Percentiles rank a stretch among this genome's conserved stretches.
These are phyloP conservation scores for Xanthia icteritia DNA, from an alignment of 2,888 invertebrate genomes.

Conservation along the genomic window DNA sequence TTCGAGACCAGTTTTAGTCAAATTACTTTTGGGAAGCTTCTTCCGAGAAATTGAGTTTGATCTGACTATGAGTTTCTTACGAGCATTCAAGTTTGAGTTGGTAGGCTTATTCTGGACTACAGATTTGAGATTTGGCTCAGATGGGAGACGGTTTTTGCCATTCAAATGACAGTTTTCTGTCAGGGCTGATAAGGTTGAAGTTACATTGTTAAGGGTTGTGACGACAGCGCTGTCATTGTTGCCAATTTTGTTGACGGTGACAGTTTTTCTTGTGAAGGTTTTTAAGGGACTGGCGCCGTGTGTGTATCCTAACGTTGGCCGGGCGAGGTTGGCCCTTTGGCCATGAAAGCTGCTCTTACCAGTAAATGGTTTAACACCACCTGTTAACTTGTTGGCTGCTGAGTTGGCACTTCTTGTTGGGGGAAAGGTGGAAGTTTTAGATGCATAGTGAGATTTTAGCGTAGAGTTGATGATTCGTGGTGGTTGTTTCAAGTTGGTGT, in stretches of 20 bases:
- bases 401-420: conserved; percentile 87
- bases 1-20: conserved; percentile 79
- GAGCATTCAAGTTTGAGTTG: conserved; percentile 73
- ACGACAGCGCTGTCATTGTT: conserved; percentile 77
- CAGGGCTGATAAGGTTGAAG: conserved; percentile 84
- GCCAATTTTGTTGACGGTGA: conserved; percentile 73
- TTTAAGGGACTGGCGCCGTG: conserved; percentile 84
- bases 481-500: conserved; percentile 84
- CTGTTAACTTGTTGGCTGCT: conserved; percentile 78
- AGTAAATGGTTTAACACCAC: conserved; percentile 81
- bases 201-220: conserved; percentile 80
- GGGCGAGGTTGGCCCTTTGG: conserved; percentile 86
- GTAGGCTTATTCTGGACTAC: conserved; percentile 73
- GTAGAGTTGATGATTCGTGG: conserved; percentile 78
- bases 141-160: conserved; percentile 84
- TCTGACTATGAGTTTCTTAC: conserved; percentile 86
- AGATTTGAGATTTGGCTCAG: conserved; percentile 84
- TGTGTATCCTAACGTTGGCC: conserved; percentile 81
- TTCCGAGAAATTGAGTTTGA: conserved; percentile 86
- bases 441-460: conserved; percentile 82
- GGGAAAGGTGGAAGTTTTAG: conserved; percentile 87
- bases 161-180: conserved; percentile 88
- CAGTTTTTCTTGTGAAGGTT: conserved; percentile 83
- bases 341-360: conserved; percentile 86
- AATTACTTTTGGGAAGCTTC: conserved; percentile 82